These are phyloP conservation scores for Monomorium pharaonis DNA, from an alignment of 1,140 invertebrate genomes.

Conservation along the genomic window DNA sequence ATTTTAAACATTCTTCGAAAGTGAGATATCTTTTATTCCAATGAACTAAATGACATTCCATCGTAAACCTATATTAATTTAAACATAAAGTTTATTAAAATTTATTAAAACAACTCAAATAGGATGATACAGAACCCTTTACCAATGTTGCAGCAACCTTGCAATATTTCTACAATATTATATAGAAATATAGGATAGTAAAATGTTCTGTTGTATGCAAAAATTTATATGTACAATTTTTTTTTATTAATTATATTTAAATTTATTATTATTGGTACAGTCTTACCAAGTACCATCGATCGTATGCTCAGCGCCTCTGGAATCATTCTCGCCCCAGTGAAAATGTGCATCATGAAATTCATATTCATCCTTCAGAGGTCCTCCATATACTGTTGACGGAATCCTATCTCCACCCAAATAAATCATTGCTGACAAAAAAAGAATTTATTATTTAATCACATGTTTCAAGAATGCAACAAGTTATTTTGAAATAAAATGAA, in stretches of 20 bases:
- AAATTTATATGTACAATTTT: no score
- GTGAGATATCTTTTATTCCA: conserved; percentile 91
- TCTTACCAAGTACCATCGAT: conserved; percentile 87
- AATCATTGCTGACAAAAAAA: conserved; percentile 61
- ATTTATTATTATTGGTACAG: neutral
- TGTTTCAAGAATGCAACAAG: neutral
- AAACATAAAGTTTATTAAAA: neutral
- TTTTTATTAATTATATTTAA: neutral
- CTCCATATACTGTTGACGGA: conserved; percentile 82
- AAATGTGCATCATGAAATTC: conserved; percentile 92
- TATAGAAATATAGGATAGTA: no score
- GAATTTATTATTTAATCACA: neutral
- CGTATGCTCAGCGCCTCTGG: conserved; percentile 92
- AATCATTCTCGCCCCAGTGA: conserved; percentile 92
- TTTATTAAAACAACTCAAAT: neutral
- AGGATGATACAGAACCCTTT: neutral
- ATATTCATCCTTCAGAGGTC: conserved; percentile 89
- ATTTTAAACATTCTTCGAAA: conserved; percentile 88
- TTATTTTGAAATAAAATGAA: neutral
- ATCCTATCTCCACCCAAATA: conserved; percentile 69
- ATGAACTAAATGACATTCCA: conserved; percentile 92
- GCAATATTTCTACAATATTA: no score
- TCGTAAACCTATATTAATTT: conserved; percentile 86
- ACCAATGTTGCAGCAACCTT: no score
- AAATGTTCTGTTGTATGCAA: no score